Percentiles rank a stretch among this genome's conserved stretches.
Conservation (phyloP, 23 tunicate species). For the Phallusia fumigata region DNA sequence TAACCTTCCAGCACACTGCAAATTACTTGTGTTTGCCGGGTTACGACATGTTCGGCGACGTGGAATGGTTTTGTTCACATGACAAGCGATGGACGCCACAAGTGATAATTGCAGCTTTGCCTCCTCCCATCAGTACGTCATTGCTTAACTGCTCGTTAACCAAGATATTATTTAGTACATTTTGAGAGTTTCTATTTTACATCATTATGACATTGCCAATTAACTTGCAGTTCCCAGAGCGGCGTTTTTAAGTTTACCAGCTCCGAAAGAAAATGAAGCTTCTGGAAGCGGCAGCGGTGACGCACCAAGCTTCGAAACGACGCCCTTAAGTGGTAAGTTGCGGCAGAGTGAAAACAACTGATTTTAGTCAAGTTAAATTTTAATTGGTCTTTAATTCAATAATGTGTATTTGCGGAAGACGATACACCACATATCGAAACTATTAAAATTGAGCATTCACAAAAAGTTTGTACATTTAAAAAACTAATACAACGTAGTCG, state of each 20-base stretch:
- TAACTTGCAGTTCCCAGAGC: not conserved
- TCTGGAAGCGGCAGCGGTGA: not conserved
- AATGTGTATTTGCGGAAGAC: no score
- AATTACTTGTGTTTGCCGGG: conserved; percentile 59
- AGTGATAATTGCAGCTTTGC: not conserved
- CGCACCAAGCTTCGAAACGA: not conserved
- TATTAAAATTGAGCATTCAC: no score
- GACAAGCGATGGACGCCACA: conserved; percentile 46
- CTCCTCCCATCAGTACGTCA: not conserved
- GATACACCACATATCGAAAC: no score
- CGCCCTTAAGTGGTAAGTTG: not conserved
- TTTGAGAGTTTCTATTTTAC: no score
- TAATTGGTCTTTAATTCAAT: no score
- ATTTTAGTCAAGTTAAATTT: no score
- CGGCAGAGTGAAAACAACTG: no score
- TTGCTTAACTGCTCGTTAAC: no score
- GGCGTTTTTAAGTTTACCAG: not conserved
- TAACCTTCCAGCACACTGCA: conserved; percentile 35
- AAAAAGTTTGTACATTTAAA: no score
- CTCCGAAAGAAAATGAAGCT: no score
- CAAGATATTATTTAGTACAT: no score
- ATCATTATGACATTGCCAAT: no score
- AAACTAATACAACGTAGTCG: not conserved
- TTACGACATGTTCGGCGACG: conserved; percentile 45
- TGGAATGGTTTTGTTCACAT: conserved; percentile 27